Evolutionary conservation across 37 sponge, comb jelly and placozoan genomes (phyloP), one percentile per base, ranked within the genome.

Genomic region (Oscarella lobularis): DNA sequence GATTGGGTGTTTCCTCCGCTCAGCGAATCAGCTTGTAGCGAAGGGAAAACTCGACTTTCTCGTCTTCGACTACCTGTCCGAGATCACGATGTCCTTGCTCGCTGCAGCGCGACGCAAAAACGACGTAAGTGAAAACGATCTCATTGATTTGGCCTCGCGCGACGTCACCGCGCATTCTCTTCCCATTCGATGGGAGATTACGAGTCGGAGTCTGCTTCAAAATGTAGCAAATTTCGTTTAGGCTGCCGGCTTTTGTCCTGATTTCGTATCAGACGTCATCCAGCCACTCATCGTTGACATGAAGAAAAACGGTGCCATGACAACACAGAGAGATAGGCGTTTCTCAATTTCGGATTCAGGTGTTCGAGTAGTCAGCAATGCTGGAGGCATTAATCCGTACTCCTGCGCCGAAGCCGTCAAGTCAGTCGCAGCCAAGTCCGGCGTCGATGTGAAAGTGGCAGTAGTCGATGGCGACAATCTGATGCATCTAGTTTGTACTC

Each of bases 51-150:
- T 92, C 14, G 83, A 96, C 67, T 96, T 80, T 73, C 84, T 96
- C 3, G 98, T 92, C 40, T 74, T 83, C 9, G 98, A 96, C 78
- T 96, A 96, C 74, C 88, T 96, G 29, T 87, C 98, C 20, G 98
- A 96, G 66, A 92, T 96, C 33, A 96, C 98, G 39, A 96, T 96
- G 98, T 92, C 94, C 34, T 80, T 96, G n/a, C 81, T 96, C 0
- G 66, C 86, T 34, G 83, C 84, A 33, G 83, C 85, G 9, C 69
- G 31, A 32, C 86, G 80, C 66, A 39, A 35, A 3, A 89, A 93
- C 65, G 83, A 85, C 20, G 92, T 87, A 37, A 80, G 83, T 29
- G 2, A 9, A 48, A 48, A 14, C 31, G 5, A 5, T n/a, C n/a
- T n/a, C 4, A 32, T 68, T 68, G 31, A 20, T n/a, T 68, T 48